Evolutionary conservation across 2,113 vertebrate species (phyloP).

Genomic region (Bubo bubo): DNA sequence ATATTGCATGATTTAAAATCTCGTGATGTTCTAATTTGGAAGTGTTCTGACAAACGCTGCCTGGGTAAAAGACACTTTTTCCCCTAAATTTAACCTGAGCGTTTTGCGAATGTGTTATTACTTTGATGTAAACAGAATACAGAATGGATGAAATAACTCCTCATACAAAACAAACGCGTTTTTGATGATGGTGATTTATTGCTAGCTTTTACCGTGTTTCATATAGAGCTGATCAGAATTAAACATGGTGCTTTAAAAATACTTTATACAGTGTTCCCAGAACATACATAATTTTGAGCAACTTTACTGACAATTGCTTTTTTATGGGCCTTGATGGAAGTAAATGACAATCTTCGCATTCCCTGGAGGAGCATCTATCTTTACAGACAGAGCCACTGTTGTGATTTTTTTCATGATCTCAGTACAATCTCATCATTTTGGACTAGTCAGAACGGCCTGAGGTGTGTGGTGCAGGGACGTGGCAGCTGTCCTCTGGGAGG

Average conservation of each 20-base stretch:
- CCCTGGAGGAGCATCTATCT: neutral
- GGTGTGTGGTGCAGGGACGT: neutral
- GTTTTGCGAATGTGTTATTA: neutral
- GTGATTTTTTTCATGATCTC: neutral
- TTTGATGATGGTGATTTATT: neutral
- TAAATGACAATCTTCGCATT: rapidly evolving
- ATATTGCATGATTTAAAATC: conserved; percentile 39
- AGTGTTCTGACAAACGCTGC: conserved; percentile 14
- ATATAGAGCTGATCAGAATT: neutral
- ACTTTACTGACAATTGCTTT: conserved; percentile 18
- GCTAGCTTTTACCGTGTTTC: neutral
- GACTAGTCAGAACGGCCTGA: neutral
- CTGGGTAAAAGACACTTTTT: conserved; percentile 14
- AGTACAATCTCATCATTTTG: neutral
- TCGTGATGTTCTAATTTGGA: neutral
- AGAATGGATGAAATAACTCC: neutral
- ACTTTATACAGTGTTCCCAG: neutral
- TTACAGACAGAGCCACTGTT: neutral
- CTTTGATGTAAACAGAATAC: neutral
- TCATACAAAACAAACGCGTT: neutral
- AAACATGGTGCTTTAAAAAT: neutral
- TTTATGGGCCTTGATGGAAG: conserved; percentile 28
- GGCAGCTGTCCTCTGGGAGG: neutral
- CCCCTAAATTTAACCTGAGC: conserved; percentile 21
- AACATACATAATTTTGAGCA: conserved; percentile 9